A percentile compares a stretch with the other conserved stretches of the same genome.
Conservation (phyloP, 2,888 invertebrate genomes). For the Stenotaenia linearis region DNA sequence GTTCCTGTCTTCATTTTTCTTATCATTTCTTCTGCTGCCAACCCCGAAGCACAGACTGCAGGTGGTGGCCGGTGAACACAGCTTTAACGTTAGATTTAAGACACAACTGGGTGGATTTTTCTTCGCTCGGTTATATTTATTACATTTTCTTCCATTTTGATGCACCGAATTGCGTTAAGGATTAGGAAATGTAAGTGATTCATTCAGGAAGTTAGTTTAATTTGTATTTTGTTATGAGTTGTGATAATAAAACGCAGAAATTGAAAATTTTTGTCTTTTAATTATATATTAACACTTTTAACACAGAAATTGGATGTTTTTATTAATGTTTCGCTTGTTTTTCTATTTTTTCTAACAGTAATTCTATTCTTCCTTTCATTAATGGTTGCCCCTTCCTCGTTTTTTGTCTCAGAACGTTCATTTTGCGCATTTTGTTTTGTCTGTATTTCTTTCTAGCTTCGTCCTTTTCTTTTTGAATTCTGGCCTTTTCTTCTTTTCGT, state of each 20-base stretch:
- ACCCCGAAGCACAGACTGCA: constrained; percentile 58
- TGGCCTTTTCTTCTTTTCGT: neutral
- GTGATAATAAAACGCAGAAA: neutral
- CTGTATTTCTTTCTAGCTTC: neutral
- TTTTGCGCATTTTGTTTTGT: neutral
- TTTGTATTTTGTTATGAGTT: neutral
- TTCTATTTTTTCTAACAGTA: constrained; percentile 24
- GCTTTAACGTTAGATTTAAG: neutral
- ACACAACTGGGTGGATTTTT: neutral
- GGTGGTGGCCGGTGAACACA: constrained; percentile 36
- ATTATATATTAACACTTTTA: too few species aligned
- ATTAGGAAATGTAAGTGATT: neutral
- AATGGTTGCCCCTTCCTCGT: constrained; percentile 13
- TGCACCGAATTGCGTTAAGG: neutral
- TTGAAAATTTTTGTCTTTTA: neutral
- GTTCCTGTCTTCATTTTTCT: constrained; percentile 87
- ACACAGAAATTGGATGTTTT: neutral
- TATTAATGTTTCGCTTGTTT: neutral
- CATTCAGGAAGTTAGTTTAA: neutral
- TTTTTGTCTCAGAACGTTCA: neutral
- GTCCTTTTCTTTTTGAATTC: neutral
- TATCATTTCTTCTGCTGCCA: constrained; percentile 78
- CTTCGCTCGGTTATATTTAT: neutral
- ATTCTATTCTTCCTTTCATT: constrained; percentile 28
- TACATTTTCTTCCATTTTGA: neutral